phyloP scores from a whole-genome alignment of 2,113 vertebrate genomes.

The Gymnogyps californianus region DNA sequence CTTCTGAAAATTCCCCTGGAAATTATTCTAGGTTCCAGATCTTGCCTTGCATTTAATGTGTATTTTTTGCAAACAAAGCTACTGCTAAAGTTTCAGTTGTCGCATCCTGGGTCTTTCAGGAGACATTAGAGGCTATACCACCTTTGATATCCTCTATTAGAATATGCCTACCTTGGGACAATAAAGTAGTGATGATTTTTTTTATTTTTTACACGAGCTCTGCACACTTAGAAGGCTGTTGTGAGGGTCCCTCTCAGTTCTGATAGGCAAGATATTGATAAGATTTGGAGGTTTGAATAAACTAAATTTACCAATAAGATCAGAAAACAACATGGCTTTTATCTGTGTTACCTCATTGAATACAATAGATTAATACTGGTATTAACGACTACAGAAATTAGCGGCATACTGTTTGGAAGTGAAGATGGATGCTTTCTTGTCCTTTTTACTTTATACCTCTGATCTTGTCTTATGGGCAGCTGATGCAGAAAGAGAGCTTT shows the following conservation, averaged over 20 bases:
- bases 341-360: not conserved
- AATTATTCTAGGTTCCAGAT: not conserved
- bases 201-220: not conserved
- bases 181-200: not conserved
- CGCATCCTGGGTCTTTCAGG: not conserved
- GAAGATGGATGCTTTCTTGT: not conserved
- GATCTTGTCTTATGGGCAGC: not conserved
- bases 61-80: not conserved
- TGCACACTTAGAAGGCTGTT: rapidly evolving
- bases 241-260: not conserved
- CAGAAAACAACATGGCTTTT: not conserved
- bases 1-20: not conserved
- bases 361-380: not conserved
- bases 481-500: not conserved
- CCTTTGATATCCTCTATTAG: not conserved
- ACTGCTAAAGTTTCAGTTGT: not conserved
- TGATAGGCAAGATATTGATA: not conserved
- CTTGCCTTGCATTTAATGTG: not conserved
- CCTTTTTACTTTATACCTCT: not conserved
- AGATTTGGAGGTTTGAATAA: not conserved
- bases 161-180: not conserved
- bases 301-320: not conserved
- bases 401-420: rapidly evolving
- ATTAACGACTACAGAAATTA: not conserved
- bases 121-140: not conserved